A percentile compares a stretch with the other conserved stretches of the same genome.
phyloP scores from a whole-genome alignment of 2,888 invertebrate species.

The Erebia ligea region DNA sequence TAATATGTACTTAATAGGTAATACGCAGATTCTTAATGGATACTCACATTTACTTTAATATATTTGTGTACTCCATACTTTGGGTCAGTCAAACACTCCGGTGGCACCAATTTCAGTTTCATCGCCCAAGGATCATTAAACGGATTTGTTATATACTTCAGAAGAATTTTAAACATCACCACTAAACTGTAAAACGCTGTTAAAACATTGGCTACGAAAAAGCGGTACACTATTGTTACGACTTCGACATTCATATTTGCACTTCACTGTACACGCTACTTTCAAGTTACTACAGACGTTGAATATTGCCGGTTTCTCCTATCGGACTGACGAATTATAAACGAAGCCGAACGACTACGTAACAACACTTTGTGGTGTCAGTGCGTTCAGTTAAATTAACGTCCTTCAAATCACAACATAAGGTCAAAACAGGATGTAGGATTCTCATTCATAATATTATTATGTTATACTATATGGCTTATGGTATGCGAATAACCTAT shows the following conservation, averaged over 20 bases:
- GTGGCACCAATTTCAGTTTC: conserved; percentile 72
- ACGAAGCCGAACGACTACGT: neutral
- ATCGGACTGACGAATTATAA: neutral
- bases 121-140: conserved; percentile 58
- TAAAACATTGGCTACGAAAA: conserved; percentile 53
- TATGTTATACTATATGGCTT: too few species aligned
- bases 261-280: neutral
- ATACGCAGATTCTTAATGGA: neutral
- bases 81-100: conserved; percentile 68
- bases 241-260: conserved; percentile 46
- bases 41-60: conserved; percentile 80
- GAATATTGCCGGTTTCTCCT: conserved; percentile 1
- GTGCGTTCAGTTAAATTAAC: neutral
- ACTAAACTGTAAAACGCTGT: conserved; percentile 53
- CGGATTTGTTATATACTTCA: conserved; percentile 61
- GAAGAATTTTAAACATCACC: conserved; percentile 51
- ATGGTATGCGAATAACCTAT: too few species aligned
- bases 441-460: neutral
- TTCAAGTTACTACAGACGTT: conserved; percentile 1
- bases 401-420: neutral
- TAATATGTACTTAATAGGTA: neutral
- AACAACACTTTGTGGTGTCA: neutral
- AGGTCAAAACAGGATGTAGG: neutral
- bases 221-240: conserved; percentile 48
- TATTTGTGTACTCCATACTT: conserved; percentile 81